A percentile compares a stretch with the other conserved stretches of the same genome.
These are phyloP conservation scores for Distichodus sexfasciatus DNA, from an alignment of 2,797 vertebrate species.

Conservation along the genomic window DNA sequence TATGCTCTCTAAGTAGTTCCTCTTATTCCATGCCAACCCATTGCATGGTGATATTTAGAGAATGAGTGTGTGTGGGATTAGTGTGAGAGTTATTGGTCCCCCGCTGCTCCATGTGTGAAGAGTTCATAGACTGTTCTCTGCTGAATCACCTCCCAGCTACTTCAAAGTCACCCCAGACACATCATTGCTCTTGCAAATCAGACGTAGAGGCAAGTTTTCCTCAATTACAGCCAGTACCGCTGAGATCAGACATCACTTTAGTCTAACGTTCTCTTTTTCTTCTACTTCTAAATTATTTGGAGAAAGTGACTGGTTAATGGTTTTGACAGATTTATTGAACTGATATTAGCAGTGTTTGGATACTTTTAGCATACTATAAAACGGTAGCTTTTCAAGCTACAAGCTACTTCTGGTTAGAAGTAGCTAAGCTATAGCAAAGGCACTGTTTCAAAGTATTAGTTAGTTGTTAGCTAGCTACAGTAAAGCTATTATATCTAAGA, in stretches of 20 bases:
- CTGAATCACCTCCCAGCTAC: slow-evolving; percentile 33
- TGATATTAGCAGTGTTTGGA: no score
- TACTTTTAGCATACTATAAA: no score
- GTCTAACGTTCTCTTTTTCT: not conserved
- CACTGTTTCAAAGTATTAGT: no score
- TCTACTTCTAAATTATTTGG: not conserved
- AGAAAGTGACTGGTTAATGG: not conserved
- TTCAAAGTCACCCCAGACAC: slow-evolving; percentile 28
- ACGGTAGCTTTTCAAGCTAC: no score
- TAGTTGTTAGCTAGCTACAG: no score
- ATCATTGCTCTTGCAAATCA: not conserved
- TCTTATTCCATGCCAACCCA: slow-evolving; percentile 13
- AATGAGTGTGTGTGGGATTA: slow-evolving; percentile 40
- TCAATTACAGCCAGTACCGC: slow-evolving; percentile 5
- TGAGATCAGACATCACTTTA: slow-evolving; percentile 16
- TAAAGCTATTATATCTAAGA: no score
- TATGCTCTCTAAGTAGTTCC: slow-evolving; percentile 6
- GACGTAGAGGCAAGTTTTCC: not conserved
- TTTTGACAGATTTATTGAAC: not conserved
- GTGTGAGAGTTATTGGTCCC: slow-evolving; percentile 31
- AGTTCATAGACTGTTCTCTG: slow-evolving; percentile 23
- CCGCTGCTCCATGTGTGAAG: slow-evolving; percentile 14
- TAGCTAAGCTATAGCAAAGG: no score
- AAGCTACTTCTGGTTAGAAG: no score
- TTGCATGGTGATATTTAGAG: slow-evolving; percentile 26